Conservation (phyloP, 2,797 vertebrate genomes). For the Gymnoscopelus braueri region DNA sequence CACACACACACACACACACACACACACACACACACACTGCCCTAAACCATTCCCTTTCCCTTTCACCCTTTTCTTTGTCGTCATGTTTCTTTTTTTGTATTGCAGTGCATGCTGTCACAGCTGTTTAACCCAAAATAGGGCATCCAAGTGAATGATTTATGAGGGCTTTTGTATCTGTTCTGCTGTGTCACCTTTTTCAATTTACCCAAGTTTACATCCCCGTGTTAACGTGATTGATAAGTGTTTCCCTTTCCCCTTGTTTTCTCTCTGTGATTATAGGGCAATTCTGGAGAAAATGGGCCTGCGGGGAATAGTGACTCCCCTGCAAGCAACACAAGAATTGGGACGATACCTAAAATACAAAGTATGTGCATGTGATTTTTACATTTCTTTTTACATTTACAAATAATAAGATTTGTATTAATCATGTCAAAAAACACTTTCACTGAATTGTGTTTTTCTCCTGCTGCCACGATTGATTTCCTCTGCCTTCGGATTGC, state of each 20-base stretch:
- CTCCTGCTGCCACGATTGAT: background rate
- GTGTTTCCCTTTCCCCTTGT: background rate
- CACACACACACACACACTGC: too few species aligned
- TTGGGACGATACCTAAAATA: slow-evolving; percentile 2
- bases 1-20: too few species aligned
- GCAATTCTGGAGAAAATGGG: slow-evolving; percentile 19
- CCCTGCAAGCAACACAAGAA: slow-evolving; percentile 10
- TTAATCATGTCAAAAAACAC: too few species aligned
- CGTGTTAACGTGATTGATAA: background rate
- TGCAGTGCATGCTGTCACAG: too few species aligned
- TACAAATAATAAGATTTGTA: background rate
- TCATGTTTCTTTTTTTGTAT: too few species aligned
- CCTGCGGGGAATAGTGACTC: slow-evolving; percentile 9
- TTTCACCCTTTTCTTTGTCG: too few species aligned
- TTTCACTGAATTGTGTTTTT: background rate
- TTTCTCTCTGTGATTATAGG: slow-evolving; percentile 4
- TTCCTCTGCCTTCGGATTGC: too few species aligned
- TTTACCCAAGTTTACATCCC: background rate
- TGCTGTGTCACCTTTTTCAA: background rate
- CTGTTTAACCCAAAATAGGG: too few species aligned
- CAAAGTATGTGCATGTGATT: slow-evolving; percentile 6
- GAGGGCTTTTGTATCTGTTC: background rate
- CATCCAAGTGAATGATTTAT: too few species aligned
- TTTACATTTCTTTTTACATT: slow-evolving; percentile 6
- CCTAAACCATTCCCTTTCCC: too few species aligned